Base-by-base conservation (phyloP, 2,888 invertebrate species). In the Hyposoter didymator region DNA sequence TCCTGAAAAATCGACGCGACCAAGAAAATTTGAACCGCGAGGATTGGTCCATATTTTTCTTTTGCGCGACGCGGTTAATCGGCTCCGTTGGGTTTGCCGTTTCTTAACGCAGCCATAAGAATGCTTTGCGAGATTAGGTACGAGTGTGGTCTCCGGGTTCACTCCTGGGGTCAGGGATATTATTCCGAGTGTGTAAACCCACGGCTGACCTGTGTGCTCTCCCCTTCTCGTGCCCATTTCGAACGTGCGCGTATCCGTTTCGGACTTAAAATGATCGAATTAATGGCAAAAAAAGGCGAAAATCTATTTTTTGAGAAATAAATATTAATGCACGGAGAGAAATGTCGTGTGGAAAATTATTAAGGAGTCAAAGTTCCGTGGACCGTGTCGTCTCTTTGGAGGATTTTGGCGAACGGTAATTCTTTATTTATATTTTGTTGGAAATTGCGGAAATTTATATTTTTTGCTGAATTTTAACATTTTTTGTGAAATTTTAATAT, bases 51-150 rank as follows among this genome's bases (percentile, higher is more conserved):
- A 49, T 35, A 35, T 47, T 62, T 70, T 17, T 75, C 47, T 22
- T 39, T 17, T 62, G 39, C n/a, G 45, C 59, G 64, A 73, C 70
- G 49, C 28, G 73, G 81, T 78, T 70, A 81, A 87, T 85, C 82
- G 87, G 70, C 79, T 80, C 74, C 75, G 82, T 22, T 17, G 62
- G 43, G 79, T 83, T 79, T 72, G 32, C 47, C 12, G 75, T 82
- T 88, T 87, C 84, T 87, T 87, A 87, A 84, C 72, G 91, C 90
- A 92, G 84, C 91, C 92, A 74, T 91, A 91, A 88, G 88, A 89
- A 86, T 89, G 88, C 88, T 35, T 39, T 45, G 82, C 64, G 72
- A 88, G 89, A 91, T 91, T 91, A 92, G 86, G 87, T 86, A 88
- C 84, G 88, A 86, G 78, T 87, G 86, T 85, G 90, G 88, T 92